Conservation (phyloP, 1,140 invertebrate species). For the Sycophila sp. region DNA sequence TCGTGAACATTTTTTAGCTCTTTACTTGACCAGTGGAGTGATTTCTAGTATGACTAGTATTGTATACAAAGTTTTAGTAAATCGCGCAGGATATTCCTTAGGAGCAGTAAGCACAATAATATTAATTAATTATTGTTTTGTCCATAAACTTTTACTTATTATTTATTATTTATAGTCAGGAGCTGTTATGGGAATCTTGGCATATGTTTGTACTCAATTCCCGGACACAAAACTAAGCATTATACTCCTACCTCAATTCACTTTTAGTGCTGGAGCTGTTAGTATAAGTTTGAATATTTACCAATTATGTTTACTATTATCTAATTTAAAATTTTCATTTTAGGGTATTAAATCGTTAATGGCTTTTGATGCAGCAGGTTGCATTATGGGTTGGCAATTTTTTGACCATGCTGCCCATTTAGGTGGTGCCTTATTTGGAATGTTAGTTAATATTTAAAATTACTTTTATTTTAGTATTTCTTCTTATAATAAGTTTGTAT, state of each 20-base stretch:
- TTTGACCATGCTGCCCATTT: slow-evolving; percentile 99
- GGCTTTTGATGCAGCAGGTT: slow-evolving; percentile 81
- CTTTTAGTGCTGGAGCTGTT: slow-evolving; percentile 85
- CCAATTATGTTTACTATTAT: slow-evolving; percentile 13
- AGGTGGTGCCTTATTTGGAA: slow-evolving; percentile 90
- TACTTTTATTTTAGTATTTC: neutral
- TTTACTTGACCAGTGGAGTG: slow-evolving; percentile 90
- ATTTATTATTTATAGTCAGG: slow-evolving; percentile 78
- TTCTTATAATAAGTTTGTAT: slow-evolving; percentile 20
- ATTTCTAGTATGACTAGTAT: slow-evolving; percentile 89
- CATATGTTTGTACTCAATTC: slow-evolving; percentile 86
- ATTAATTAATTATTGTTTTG: slow-evolving; percentile 47
- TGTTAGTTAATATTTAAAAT: slow-evolving; percentile 72
- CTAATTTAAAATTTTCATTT: slow-evolving; percentile 38
- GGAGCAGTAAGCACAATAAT: slow-evolving; percentile 82
- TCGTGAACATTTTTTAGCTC: slow-evolving; percentile 90
- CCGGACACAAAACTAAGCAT: slow-evolving; percentile 89
- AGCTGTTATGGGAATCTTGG: slow-evolving; percentile 90
- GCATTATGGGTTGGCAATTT: slow-evolving; percentile 88
- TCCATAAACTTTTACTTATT: neutral
- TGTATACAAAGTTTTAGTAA: slow-evolving; percentile 77
- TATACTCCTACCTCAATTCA: slow-evolving; percentile 88
- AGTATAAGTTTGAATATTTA: slow-evolving; percentile 19
- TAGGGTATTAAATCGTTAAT: slow-evolving; percentile 90
- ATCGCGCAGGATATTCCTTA: slow-evolving; percentile 79